A percentile compares a stretch with the other conserved stretches of the same genome.
Conservation (phyloP, 2,113 vertebrate genomes). For the Drymodes brunneopygia region DNA sequence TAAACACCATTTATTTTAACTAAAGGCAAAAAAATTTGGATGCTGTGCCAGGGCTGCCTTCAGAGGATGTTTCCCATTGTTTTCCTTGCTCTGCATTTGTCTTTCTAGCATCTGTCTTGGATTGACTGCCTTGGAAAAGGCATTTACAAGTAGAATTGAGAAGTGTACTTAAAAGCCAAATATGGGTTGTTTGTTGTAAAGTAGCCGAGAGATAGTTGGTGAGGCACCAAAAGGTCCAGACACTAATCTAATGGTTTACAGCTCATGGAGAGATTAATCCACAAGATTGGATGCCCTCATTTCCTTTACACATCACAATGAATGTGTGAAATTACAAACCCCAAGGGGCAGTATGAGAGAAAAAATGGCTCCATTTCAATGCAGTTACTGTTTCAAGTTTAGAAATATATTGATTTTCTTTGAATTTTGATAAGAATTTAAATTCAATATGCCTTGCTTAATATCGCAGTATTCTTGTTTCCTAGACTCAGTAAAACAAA, state of each 20-base stretch:
- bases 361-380: slow-evolving; percentile 21
- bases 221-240: slow-evolving; percentile 47
- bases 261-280: slow-evolving; percentile 57
- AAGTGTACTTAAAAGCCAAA: slow-evolving; percentile 13
- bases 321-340: slow-evolving; percentile 50
- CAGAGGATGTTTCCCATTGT: slow-evolving; percentile 20
- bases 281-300: slow-evolving; percentile 48
- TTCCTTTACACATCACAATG: slow-evolving; percentile 47
- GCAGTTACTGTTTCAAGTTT: slow-evolving; percentile 30
- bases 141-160: slow-evolving; percentile 19
- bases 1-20: background rate
- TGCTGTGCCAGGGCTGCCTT: background rate
- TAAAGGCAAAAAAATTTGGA: background rate
- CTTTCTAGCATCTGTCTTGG: slow-evolving; percentile 42
- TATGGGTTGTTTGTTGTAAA: slow-evolving; percentile 17
- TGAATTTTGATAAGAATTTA: slow-evolving; percentile 31
- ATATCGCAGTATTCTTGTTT: background rate
- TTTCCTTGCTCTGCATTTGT: background rate
- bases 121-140: slow-evolving; percentile 4
- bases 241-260: slow-evolving; percentile 59
- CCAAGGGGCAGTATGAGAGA: slow-evolving; percentile 6
- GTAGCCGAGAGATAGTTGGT: slow-evolving; percentile 41
- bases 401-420: slow-evolving; percentile 20
- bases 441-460: background rate
- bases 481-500: background rate